A percentile compares a stretch with the other conserved stretches of the same genome.
phyloP scores from a whole-genome alignment of 2,113 vertebrate genomes.

The Mustelus asterias region DNA sequence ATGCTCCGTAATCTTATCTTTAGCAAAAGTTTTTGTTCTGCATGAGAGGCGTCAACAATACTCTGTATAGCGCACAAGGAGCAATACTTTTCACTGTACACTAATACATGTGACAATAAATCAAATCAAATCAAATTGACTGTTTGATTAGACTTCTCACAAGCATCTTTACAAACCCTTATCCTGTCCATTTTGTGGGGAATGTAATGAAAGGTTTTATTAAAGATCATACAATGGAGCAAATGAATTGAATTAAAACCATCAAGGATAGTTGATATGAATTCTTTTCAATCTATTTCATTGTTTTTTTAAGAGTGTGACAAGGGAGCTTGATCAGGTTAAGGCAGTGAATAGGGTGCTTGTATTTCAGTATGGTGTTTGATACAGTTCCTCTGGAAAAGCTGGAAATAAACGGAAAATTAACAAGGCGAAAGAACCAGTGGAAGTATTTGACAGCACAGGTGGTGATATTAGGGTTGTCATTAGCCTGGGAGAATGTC shows the following conservation, averaged over 20 bases:
- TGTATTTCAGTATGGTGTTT: not conserved
- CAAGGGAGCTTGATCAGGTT: not conserved
- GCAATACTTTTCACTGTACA: no score
- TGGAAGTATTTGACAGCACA: not conserved
- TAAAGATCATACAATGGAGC: not conserved
- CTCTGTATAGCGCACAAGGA: no score
- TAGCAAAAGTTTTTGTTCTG: no score
- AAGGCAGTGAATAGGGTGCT: not conserved
- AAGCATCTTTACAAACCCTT: no score
- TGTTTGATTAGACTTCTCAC: no score
- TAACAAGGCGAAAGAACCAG: not conserved
- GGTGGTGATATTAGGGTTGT: not conserved
- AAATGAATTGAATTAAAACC: not conserved
- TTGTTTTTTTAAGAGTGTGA: not conserved
- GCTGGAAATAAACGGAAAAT: not conserved
- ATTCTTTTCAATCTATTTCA: not conserved
- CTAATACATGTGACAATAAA: no score
- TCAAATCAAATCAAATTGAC: no score
- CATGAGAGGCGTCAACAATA: no score
- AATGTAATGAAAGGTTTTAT: not conserved
- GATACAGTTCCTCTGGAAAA: not conserved
- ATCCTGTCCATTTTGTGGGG: not conserved
- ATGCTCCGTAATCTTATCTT: no score
- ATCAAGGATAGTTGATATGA: not conserved
- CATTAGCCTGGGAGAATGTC: not conserved